phyloP scores from a whole-genome alignment of 23 tunicate genomes.

The Ciona savignyi region DNA sequence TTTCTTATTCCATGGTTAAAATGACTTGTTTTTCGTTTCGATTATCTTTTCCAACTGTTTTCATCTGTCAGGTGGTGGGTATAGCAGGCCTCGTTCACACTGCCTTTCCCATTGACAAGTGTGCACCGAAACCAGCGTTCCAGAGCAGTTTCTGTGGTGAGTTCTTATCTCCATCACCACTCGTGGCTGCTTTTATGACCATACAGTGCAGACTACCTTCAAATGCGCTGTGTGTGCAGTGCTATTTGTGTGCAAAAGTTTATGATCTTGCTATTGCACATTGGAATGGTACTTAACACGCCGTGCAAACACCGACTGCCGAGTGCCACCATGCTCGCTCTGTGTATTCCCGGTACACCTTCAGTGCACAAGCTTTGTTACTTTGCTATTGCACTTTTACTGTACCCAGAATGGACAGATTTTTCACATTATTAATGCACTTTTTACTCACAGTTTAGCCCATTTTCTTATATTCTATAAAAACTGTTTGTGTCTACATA shows the following conservation, averaged over 20 bases:
- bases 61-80: constrained; percentile 80
- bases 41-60: too few species aligned
- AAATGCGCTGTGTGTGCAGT: constrained; percentile 2
- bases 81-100: constrained; percentile 87
- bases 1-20: too few species aligned
- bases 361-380: constrained; percentile 21
- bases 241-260: constrained; percentile 57
- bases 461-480: too few species aligned
- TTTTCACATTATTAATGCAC: background rate
- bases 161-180: background rate
- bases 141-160: constrained; percentile 70
- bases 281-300: constrained; percentile 46
- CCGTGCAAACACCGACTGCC: background rate
- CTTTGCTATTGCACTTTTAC: constrained; percentile 62
- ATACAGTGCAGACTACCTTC: too few species aligned
- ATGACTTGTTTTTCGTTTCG: too few species aligned
- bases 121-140: constrained; percentile 88
- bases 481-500: too few species aligned
- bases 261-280: constrained; percentile 68
- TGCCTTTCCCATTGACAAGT: constrained; percentile 54
- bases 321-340: background rate
- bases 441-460: background rate
- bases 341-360: constrained; percentile 1
- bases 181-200: too few species aligned
- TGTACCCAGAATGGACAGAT: constrained; percentile 28